A percentile compares a stretch with the other conserved stretches of the same genome.
Conservation (phyloP, 2,888 invertebrate species). For the Tenthredo amoena region DNA sequence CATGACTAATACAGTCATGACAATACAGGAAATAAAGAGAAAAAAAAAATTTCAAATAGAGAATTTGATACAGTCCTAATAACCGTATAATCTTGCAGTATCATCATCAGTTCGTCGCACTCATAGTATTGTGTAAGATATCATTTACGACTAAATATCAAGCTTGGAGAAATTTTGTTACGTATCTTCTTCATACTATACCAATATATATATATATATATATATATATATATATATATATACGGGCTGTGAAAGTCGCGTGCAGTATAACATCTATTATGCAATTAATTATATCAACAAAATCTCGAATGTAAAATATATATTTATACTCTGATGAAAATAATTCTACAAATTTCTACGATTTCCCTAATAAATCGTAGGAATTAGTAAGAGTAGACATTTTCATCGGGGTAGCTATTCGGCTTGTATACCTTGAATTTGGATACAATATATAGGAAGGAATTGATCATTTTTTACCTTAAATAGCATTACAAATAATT, state of each 20-base stretch:
- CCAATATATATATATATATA: not conserved
- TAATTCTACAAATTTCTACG: no score
- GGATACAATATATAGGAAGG: not conserved
- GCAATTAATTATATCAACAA: not conserved
- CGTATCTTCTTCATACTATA: not conserved
- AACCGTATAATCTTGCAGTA: slow-evolving; percentile 2
- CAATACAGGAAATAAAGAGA: not conserved
- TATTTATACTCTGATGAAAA: no score
- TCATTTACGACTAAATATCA: slow-evolving; percentile 5
- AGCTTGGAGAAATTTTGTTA: not conserved
- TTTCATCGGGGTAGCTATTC: no score
- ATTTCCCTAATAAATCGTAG: no score
- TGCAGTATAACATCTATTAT: not conserved
- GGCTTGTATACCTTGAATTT: no score
- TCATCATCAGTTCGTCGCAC: slow-evolving; percentile 8
- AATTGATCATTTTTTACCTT: not conserved
- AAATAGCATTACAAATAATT: not conserved
- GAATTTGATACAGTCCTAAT: not conserved
- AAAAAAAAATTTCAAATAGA: not conserved
- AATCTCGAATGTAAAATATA: not conserved
- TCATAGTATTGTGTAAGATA: not conserved
- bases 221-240: not conserved
- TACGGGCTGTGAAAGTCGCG: not conserved
- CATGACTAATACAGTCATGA: slow-evolving; percentile 13
- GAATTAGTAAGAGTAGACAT: no score